Conservation (phyloP, 2,113 vertebrate genomes). For the Pseudolaguvia tuberculata region DNA sequence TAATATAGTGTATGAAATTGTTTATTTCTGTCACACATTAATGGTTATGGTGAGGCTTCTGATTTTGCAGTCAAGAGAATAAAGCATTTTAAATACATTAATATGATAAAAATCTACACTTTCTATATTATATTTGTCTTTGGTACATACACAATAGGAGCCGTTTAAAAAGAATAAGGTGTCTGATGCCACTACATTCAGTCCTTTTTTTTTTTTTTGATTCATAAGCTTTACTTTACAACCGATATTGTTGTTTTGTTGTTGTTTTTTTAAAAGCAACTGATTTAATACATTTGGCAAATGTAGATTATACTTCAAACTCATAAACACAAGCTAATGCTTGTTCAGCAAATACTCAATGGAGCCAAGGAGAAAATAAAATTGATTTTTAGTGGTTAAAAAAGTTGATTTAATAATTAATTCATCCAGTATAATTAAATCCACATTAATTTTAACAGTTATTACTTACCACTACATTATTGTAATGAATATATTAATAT, state of each 20-base stretch:
- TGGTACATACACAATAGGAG: neutral
- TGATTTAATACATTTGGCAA: conserved; percentile 11
- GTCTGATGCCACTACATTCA: neutral
- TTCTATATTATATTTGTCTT: neutral
- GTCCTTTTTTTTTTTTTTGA: neutral
- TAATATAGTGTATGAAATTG: neutral
- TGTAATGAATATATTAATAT: too few relatives aligned
- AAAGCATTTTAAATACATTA: too few relatives aligned
- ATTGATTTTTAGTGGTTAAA: neutral
- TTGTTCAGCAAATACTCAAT: neutral
- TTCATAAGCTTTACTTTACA: conserved; percentile 6
- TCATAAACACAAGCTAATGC: conserved; percentile 5
- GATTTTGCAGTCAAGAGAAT: too few relatives aligned
- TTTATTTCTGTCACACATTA: too few relatives aligned
- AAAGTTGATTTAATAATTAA: neutral
- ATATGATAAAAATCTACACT: too few relatives aligned
- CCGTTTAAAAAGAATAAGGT: neutral
- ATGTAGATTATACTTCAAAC: conserved; percentile 1
- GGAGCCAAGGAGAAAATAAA: neutral
- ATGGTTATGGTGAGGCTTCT: too few relatives aligned
- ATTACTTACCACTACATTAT: neutral
- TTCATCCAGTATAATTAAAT: neutral
- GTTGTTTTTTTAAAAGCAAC: too few relatives aligned
- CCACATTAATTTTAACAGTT: neutral
- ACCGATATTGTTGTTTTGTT: too few relatives aligned